phyloP scores from a whole-genome alignment of 1,140 invertebrate species.

The Macrotrachela quadricornifera region DNA sequence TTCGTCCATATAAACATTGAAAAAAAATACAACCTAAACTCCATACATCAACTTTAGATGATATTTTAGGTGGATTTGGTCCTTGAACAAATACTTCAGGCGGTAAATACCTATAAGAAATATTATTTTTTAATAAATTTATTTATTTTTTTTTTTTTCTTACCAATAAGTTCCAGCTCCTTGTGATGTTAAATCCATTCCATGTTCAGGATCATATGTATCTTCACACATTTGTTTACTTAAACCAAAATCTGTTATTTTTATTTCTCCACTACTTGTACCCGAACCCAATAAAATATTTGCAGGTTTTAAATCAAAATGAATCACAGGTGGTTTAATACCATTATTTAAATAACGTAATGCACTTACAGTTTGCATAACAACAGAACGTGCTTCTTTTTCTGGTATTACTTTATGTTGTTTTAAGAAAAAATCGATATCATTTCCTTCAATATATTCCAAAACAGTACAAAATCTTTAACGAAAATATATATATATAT shows the following conservation, averaged over 20 bases:
- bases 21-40: conserved; percentile 99
- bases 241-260: conserved; percentile 97
- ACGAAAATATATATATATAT: no score
- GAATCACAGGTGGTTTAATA: conserved; percentile 97
- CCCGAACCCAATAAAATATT: conserved; percentile 45
- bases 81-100: conserved; percentile 99
- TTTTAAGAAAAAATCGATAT: conserved; percentile 99
- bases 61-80: conserved; percentile 97
- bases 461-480: conserved; percentile 95
- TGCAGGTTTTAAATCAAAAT: conserved; percentile 92
- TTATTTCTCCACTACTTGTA: conserved; percentile 74
- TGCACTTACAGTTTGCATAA: conserved; percentile 82
- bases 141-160: no score
- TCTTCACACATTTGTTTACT: conserved; percentile 99
- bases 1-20: conserved; percentile 87
- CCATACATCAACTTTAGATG: conserved; percentile 99
- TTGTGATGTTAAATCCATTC: conserved; percentile 97
- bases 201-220: conserved; percentile 89
- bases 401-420: conserved; percentile 96
- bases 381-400: conserved; percentile 87
- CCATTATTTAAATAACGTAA: conserved; percentile 90
- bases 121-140: no score
- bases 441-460: conserved; percentile 98
- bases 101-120: conserved; percentile 68
- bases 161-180: conserved; percentile 94